Conservation (phyloP, 2,797 vertebrate genomes). For the Arnoldichthys spilopterus region DNA sequence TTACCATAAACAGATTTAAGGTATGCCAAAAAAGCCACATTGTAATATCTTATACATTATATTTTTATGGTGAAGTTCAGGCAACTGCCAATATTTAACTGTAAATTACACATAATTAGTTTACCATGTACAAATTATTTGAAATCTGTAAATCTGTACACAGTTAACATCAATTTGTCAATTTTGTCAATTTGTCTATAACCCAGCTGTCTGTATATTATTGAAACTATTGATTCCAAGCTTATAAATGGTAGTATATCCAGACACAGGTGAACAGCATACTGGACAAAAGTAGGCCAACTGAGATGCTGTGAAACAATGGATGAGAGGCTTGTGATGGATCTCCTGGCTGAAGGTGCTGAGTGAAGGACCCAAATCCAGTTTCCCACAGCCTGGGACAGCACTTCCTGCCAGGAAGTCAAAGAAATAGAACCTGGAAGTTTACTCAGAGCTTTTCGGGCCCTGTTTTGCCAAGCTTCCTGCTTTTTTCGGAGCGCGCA, state of each 20-base stretch:
- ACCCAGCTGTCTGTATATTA: no score
- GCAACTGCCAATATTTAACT: no score
- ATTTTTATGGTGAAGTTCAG: no score
- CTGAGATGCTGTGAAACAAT: constrained; percentile 42
- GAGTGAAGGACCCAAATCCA: constrained; percentile 55
- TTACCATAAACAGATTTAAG: no score
- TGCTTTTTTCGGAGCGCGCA: constrained; percentile 49
- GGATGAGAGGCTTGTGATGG: constrained; percentile 27
- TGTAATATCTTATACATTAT: no score
- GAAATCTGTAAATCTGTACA: no score
- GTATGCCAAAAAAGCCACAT: no score
- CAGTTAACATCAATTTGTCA: no score
- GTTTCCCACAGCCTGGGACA: constrained; percentile 81
- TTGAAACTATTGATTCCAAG: no score
- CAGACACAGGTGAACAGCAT: neutral
- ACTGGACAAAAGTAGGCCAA: constrained; percentile 3
- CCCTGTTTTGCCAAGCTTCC: constrained; percentile 51
- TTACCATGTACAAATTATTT: no score
- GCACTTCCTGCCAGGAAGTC: constrained; percentile 86
- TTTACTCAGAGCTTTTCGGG: constrained; percentile 74
- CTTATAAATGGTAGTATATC: neutral
- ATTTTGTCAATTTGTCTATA: no score
- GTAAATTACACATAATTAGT: no score
- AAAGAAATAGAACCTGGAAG: constrained; percentile 88
- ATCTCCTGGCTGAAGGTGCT: constrained; percentile 34